Evolutionary conservation across 1,140 invertebrate genomes (phyloP), one percentile per base, ranked within the genome.

Genomic region (Zaprionus lachaisei): DNA sequence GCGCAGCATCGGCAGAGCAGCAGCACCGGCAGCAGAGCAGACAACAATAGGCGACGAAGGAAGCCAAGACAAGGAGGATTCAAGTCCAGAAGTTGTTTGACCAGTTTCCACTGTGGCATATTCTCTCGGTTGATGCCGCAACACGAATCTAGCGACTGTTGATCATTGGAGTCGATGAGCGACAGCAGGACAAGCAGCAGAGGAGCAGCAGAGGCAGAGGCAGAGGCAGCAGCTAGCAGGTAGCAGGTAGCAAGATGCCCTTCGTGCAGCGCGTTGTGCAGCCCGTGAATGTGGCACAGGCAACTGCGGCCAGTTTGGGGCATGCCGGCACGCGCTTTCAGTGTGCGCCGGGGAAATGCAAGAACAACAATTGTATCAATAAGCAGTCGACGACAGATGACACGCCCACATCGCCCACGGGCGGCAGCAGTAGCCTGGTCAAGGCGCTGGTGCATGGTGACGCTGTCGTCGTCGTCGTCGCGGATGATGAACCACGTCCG

Each of bases 201-300:
- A 7, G 31, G 31, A 34, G 31, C 17, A 55, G 41, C 41, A 66
- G 34, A 17, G 2, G 44, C 31, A 65, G 34, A 17, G 2, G 41
- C 28, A 12, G 17, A 70, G 37, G 14, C 24, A 67, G 38, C 28
- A 58, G 64, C 6, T 28, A 74, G 41, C 60, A 71, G 80, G 58
- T 66, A 83, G 74, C 68, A 57, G 24, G 41, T 22, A 47, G 17
- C 14, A 44, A 91, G 91, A 96, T 96, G 96, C 96, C 96, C 87
- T 96, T 96, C 94, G 94, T 96, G 81, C 95, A 96, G 86, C 94
- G 96, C 67, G 94, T 95, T 58, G 94, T 96, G 81, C 94, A 95
- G 83, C 96, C 96, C 47, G 95, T 95, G 81, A 95, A 93, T 93
- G 92, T 96, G 84, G 95, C 95, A 76, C 94, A 95, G 94, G 94